These are phyloP conservation scores for Mungos mungo DNA, from an alignment of 2,113 vertebrate species.

Conservation along the genomic window DNA sequence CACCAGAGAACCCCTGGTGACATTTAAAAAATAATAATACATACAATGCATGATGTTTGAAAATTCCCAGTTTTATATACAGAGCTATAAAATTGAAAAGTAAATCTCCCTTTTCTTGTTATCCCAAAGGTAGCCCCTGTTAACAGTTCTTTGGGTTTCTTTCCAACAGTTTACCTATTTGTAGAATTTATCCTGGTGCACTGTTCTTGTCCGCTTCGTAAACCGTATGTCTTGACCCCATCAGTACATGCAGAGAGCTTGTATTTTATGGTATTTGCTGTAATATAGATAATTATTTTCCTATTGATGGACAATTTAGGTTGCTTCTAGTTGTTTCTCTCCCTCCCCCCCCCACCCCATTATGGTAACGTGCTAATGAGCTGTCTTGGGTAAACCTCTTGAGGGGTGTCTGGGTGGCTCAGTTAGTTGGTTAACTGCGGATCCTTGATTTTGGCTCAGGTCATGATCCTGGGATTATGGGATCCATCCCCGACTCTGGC, in stretches of 20 bases:
- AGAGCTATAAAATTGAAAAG: background rate
- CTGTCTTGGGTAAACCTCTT: constrained; percentile 15
- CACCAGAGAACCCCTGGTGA: background rate
- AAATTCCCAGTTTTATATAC: background rate
- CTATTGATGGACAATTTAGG: background rate
- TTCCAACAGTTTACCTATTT: background rate
- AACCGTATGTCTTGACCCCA: background rate
- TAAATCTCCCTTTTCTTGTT: background rate
- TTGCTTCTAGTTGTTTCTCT: background rate
- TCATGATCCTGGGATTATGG: no score
- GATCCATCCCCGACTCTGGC: no score
- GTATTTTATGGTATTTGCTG: background rate
- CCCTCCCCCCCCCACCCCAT: background rate
- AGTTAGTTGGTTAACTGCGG: no score
- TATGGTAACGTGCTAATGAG: background rate
- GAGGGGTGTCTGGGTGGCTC: no score
- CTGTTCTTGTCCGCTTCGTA: background rate
- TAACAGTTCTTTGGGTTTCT: background rate
- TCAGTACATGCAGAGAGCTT: background rate
- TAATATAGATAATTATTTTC: background rate
- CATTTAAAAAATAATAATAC: background rate
- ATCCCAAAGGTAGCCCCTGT: background rate
- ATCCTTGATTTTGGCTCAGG: no score
- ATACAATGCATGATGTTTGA: background rate
- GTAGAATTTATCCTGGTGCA: background rate